Evolutionary conservation across 2,113 vertebrate genomes (phyloP).

Genomic region (Ptychochromis oligacanthus): DNA sequence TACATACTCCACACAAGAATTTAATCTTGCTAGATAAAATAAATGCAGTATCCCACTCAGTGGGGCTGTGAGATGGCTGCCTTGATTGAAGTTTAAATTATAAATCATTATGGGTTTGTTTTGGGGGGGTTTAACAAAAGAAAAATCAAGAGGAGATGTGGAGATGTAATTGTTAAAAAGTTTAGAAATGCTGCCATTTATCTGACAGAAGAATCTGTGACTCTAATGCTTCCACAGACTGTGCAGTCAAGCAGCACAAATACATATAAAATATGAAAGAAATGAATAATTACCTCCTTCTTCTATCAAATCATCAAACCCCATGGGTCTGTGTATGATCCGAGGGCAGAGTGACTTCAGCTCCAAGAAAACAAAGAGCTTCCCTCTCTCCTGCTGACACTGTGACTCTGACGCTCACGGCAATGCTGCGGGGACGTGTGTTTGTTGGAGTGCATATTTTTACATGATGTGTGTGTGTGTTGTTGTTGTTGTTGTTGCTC

Average conservation of each 20-base stretch:
- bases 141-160: neutral
- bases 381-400: slow-evolving; percentile 58
- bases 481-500: slow-evolving; percentile 13
- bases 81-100: slow-evolving; percentile 25
- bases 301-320: slow-evolving; percentile 70
- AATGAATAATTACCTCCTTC: slow-evolving; percentile 72
- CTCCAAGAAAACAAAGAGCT: slow-evolving; percentile 67
- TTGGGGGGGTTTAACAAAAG: slow-evolving; percentile 4
- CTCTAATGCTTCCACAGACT: slow-evolving; percentile 5
- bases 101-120: neutral
- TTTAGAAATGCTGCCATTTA: slow-evolving; percentile 21
- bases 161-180: neutral
- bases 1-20: slow-evolving; percentile 9
- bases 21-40: slow-evolving; percentile 17
- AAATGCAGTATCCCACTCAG: neutral
- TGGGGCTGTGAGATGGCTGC: neutral
- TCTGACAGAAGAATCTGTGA: slow-evolving; percentile 40
- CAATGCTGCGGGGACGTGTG: slow-evolving; percentile 36
- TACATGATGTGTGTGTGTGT: slow-evolving; percentile 4
- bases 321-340: slow-evolving; percentile 64
- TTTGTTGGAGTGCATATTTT: slow-evolving; percentile 11
- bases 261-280: slow-evolving; percentile 57
- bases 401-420: slow-evolving; percentile 62
- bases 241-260: slow-evolving; percentile 56
- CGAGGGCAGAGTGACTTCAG: slow-evolving; percentile 61